Conservation (phyloP, 2,113 vertebrate genomes). For the Thamnaconus septentrionalis region DNA sequence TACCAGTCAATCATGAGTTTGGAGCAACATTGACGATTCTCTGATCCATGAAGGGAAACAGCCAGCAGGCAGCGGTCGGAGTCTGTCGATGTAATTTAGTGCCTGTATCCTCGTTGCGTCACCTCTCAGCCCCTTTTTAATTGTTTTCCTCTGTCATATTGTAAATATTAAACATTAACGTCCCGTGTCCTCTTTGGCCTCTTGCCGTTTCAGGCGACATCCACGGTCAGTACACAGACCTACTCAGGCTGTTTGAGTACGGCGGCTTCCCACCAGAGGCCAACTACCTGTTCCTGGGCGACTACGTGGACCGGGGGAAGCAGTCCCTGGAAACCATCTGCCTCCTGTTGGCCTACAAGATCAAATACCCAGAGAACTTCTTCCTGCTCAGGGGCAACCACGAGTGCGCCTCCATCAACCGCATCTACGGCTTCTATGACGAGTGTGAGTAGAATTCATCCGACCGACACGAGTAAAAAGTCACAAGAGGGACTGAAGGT, state of each 20-base stretch:
- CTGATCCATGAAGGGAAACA: too few relatives aligned
- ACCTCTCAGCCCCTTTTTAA: too few relatives aligned
- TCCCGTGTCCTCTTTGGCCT: neutral
- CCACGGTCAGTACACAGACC: constrained; percentile 98
- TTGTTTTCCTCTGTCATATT: neutral
- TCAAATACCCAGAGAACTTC: constrained; percentile 99
- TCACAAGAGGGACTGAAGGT: neutral
- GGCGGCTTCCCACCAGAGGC: constrained; percentile 97
- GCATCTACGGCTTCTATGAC: constrained; percentile 92
- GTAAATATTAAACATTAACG: neutral
- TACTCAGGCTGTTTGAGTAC: constrained; percentile 96
- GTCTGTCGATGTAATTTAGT: too few relatives aligned
- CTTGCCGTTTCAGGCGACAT: constrained; percentile 84
- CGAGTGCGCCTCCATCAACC: constrained; percentile 98
- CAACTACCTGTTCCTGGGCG: constrained; percentile 97
- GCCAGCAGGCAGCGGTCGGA: too few relatives aligned
- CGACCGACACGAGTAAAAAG: too few relatives aligned
- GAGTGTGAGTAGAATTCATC: constrained; percentile 55
- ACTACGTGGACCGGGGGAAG: constrained; percentile 98
- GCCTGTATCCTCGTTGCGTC: too few relatives aligned
- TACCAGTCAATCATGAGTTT: too few relatives aligned
- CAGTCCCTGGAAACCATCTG: constrained; percentile 98
- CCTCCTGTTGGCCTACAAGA: constrained; percentile 96
- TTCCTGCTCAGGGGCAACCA: constrained; percentile 97
- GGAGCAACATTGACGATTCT: too few relatives aligned